Evolutionary conservation across 2,113 vertebrate genomes (phyloP), one percentile per base, ranked within the genome.

Genomic region (Proteles cristata): DNA sequence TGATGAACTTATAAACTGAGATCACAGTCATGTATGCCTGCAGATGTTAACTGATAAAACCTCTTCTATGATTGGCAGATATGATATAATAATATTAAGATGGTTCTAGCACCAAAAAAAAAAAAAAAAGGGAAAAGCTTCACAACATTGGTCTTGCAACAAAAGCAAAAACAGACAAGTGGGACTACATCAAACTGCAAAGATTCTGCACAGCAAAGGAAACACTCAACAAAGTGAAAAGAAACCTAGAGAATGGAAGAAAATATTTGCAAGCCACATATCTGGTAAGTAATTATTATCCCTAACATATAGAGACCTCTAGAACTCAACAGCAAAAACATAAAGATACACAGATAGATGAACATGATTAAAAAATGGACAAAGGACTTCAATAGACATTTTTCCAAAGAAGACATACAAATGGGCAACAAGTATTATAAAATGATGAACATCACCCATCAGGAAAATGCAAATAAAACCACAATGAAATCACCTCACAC

Each of bases 41-140:
- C 98, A 98, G 98, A 98, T 99, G 98, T 99, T 98, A 99, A 99
- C 98, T 98, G 98, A 98, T 94, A 98, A 97, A 99, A 99, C 98
- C 85, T 98, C 98, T 98, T 97, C 97, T 97, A 98, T 97, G 98
- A 99, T 99, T 99, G 98, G 98, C 99, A 99, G 98, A 99, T 99
- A 98, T 98, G 98, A 39, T 99, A 99, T 98, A 98, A 99, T 99
- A 99, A 98, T 99, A 99, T 99, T 99, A 99, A 99, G 99, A 99
- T 98, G 99, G 98, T 98, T 99, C 99, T 99, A 99, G 99, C 99
- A 99, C 99, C 14, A 61, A 61, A 61, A 61, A 61, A 58, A 55
- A 58, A 61, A 6, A 43, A 65, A 28, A 45, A 53, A 45, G 11
- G 15, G 31, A 28, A 45, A 95, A 69, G 48, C 11, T 58, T 90